These are phyloP conservation scores for Intellagama lesueurii DNA, from an alignment of 2,797 vertebrate genomes.

Conservation along the genomic window DNA sequence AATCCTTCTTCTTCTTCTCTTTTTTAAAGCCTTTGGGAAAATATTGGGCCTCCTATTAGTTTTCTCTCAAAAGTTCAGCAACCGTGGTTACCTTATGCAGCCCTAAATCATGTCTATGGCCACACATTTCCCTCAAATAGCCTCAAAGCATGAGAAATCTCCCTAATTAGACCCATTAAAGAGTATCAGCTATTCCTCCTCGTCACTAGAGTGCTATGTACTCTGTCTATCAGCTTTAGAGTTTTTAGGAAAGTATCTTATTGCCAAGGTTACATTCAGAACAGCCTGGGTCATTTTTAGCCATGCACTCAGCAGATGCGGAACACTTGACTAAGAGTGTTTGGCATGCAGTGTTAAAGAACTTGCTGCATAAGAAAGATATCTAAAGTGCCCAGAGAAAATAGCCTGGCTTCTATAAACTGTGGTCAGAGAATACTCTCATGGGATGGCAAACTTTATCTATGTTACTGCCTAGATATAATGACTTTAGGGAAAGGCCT, in stretches of 20 bases:
- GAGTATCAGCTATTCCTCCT: background rate
- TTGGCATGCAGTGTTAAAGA: conserved; percentile 4
- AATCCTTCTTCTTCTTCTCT: too few species aligned
- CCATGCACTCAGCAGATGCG: background rate
- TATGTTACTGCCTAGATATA: background rate
- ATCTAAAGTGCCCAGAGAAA: conserved; percentile 3
- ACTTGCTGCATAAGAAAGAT: background rate
- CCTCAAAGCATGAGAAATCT: background rate
- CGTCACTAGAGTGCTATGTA: background rate
- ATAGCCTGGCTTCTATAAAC: background rate
- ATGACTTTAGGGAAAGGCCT: background rate
- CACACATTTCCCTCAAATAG: background rate
- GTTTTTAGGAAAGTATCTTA: background rate
- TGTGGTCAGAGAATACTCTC: background rate
- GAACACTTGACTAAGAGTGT: background rate
- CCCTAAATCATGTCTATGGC: background rate
- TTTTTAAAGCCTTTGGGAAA: background rate
- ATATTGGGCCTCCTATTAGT: background rate
- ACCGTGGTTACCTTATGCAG: background rate
- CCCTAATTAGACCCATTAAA: background rate
- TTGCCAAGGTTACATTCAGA: background rate
- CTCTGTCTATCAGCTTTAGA: background rate
- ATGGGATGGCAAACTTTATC: conserved; percentile 9
- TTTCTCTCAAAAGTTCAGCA: background rate
- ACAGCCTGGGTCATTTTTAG: background rate